phyloP scores from a whole-genome alignment of 2,797 vertebrate genomes.

The Heterohyrax brucei region DNA sequence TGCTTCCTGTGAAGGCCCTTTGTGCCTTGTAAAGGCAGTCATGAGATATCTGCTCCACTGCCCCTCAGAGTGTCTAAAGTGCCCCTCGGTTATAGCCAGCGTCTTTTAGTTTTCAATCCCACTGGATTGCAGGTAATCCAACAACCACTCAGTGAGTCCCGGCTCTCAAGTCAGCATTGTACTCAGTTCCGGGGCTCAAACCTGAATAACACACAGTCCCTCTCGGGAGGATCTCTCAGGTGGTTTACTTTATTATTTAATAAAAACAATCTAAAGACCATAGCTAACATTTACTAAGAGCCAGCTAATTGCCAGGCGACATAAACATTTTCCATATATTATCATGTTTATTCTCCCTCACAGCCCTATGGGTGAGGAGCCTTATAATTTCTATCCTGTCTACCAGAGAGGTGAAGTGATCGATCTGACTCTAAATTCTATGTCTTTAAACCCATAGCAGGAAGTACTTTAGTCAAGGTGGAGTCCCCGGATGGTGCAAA shows the following conservation, averaged over 20 bases:
- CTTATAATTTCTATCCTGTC: neutral
- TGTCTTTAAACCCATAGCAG: neutral
- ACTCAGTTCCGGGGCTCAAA: neutral
- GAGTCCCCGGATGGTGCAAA: neutral
- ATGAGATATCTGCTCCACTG: neutral
- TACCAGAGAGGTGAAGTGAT: neutral
- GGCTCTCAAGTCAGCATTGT: neutral
- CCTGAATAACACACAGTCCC: neutral
- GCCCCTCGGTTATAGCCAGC: neutral
- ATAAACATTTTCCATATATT: neutral
- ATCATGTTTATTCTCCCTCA: neutral
- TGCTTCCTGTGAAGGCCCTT: neutral
- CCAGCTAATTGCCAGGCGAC: neutral
- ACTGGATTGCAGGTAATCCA: neutral
- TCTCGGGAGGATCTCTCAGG: conserved; percentile 16
- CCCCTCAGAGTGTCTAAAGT: neutral
- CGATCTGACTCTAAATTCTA: neutral
- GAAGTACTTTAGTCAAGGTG: neutral
- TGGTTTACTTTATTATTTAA: neutral
- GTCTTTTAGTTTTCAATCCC: neutral
- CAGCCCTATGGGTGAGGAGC: neutral
- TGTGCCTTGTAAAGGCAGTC: neutral
- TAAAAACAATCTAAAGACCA: neutral
- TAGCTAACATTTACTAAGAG: neutral
- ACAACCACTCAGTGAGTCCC: neutral